Conservation (phyloP, 1,140 invertebrate genomes). For the Proales similis region DNA sequence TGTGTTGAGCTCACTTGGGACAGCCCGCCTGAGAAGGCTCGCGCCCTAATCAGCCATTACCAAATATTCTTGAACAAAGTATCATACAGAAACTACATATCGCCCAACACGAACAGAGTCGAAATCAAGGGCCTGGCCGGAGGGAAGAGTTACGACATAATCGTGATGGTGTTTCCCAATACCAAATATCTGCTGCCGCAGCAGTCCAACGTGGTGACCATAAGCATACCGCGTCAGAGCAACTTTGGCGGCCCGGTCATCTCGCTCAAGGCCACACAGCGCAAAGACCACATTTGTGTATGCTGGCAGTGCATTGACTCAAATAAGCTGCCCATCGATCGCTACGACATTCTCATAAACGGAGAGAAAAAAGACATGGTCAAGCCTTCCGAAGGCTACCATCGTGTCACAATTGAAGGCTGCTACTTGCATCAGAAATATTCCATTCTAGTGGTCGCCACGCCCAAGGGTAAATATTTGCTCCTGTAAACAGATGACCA, state of each 20-base stretch:
- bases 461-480: conserved; percentile 42
- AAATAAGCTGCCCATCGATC: conserved; percentile 43
- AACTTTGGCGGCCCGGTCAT: conserved; percentile 48
- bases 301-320: conserved; percentile 49
- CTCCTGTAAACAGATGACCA: not conserved
- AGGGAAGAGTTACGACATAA: conserved; percentile 45
- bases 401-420: conserved; percentile 50
- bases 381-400: conserved; percentile 46
- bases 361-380: conserved; percentile 49
- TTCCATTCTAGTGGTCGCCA: conserved; percentile 47
- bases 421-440: conserved; percentile 45
- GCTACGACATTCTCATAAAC: conserved; percentile 49
- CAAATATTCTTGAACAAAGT: conserved; percentile 50
- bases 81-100: conserved; percentile 48
- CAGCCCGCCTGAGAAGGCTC: conserved; percentile 39
- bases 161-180: conserved; percentile 44
- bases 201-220: conserved; percentile 49
- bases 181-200: conserved; percentile 42
- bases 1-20: conserved; percentile 51
- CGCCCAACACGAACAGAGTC: conserved; percentile 44
- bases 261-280: conserved; percentile 46
- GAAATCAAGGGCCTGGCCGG: conserved; percentile 48
- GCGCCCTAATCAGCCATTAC: conserved; percentile 46
- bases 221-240: conserved; percentile 38
- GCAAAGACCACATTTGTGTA: conserved; percentile 44